A percentile compares a stretch with the other conserved stretches of the same genome.
These are phyloP conservation scores for Drosophila histrio DNA, from an alignment of 2,888 invertebrate species.

Conservation along the genomic window DNA sequence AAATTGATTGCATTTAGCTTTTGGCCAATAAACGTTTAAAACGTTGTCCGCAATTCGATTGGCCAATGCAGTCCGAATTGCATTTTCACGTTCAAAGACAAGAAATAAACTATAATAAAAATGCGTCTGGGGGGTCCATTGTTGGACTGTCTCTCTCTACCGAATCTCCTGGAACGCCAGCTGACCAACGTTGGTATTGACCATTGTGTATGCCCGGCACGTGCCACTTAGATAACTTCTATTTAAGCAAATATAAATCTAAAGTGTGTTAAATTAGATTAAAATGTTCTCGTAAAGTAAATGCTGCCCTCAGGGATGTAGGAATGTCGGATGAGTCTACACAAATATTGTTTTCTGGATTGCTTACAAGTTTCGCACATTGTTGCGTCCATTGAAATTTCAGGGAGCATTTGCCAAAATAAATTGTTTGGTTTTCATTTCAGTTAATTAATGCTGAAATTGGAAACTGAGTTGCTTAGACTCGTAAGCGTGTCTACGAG, in stretches of 20 bases:
- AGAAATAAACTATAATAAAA: slow-evolving; percentile 76
- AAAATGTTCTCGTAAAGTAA: slow-evolving; percentile 76
- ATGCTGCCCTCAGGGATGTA: slow-evolving; percentile 30
- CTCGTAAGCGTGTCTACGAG: neutral
- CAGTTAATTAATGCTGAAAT: slow-evolving; percentile 43
- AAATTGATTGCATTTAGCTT: slow-evolving; percentile 74
- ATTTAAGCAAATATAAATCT: slow-evolving; percentile 81
- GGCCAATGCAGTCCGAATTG: slow-evolving; percentile 41
- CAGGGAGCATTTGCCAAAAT: neutral
- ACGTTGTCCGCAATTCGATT: slow-evolving; percentile 45
- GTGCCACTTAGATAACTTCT: slow-evolving; percentile 75
- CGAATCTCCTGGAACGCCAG: neutral
- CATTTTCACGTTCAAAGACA: slow-evolving; percentile 32
- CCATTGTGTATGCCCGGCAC: slow-evolving; percentile 63
- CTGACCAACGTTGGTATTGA: slow-evolving; percentile 32
- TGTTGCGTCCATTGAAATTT: neutral
- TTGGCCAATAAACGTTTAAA: slow-evolving; percentile 60
- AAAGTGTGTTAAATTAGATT: slow-evolving; percentile 80
- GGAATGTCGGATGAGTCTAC: neutral
- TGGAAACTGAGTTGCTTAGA: slow-evolving; percentile 22
- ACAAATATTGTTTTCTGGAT: slow-evolving; percentile 26
- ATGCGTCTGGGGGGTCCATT: slow-evolving; percentile 58
- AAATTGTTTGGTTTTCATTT: slow-evolving; percentile 19
- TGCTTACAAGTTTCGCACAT: slow-evolving; percentile 39
- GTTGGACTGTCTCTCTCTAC: slow-evolving; percentile 18